Evolutionary conservation across 2,888 invertebrate species (phyloP).

Genomic region (Zeuzera pyrina): DNA sequence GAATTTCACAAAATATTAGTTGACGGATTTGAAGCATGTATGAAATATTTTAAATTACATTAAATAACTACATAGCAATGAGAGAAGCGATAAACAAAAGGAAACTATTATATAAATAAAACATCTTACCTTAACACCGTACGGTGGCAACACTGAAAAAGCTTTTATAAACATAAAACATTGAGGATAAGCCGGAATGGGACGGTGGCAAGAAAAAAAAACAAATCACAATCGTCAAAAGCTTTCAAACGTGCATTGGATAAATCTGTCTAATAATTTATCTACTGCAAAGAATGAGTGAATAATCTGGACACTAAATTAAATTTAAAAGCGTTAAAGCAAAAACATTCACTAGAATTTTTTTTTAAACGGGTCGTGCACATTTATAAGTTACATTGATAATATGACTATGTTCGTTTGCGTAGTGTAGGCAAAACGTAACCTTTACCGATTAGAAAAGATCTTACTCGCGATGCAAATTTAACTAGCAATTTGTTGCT

Average conservation of each 20-base stretch:
- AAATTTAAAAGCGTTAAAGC: too few species aligned
- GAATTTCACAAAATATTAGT: too few species aligned
- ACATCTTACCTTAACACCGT: constrained; percentile 14
- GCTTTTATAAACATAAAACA: constrained; percentile 34
- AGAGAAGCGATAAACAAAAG: constrained; percentile 1
- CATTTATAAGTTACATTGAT: too few species aligned
- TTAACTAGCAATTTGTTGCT: too few species aligned
- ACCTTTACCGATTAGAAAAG: too few species aligned
- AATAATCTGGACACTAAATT: constrained; percentile 2
- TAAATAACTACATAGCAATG: constrained; percentile 4
- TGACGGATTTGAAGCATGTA: constrained; percentile 16
- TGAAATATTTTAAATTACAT: constrained; percentile 11
- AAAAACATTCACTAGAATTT: too few species aligned
- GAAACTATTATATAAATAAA: constrained; percentile 7
- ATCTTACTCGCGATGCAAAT: too few species aligned
- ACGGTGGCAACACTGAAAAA: constrained; percentile 4
- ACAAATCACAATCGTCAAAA: constrained; percentile 71
- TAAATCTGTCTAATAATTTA: too few species aligned
- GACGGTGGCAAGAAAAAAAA: constrained; percentile 55
- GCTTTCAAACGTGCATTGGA: constrained; percentile 69
- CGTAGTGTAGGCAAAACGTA: too few species aligned
- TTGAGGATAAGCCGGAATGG: constrained; percentile 29
- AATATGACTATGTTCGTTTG: too few species aligned
- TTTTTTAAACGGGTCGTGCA: too few species aligned
- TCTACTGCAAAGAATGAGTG: too few species aligned